phyloP scores from a whole-genome alignment of 2,888 invertebrate species.

The Thymelicus acteon region DNA sequence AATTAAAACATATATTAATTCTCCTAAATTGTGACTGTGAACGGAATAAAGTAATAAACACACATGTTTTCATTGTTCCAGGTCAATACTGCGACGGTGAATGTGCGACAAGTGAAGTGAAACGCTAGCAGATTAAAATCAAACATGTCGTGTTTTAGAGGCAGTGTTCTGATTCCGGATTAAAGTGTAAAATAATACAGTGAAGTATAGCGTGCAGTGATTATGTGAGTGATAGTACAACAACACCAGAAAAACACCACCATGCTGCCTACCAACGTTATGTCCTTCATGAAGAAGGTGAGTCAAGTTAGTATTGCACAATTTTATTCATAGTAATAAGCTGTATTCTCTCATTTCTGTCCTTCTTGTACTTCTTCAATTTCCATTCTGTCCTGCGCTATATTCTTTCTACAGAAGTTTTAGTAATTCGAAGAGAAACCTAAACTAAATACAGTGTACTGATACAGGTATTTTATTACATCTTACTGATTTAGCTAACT shows the following conservation, averaged over 20 bases:
- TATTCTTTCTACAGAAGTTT: too few relatives aligned
- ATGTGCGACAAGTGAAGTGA: constrained; percentile 31
- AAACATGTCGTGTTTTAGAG: constrained; percentile 73
- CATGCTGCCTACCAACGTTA: constrained; percentile 96
- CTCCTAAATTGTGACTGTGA: too few relatives aligned
- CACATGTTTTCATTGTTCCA: constrained; percentile 45
- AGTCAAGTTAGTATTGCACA: constrained; percentile 60
- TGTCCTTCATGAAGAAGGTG: constrained; percentile 97
- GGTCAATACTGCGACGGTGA: constrained; percentile 34
- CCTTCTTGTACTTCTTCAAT: constrained; percentile 8
- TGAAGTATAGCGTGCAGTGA: constrained; percentile 45
- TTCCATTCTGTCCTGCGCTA: constrained; percentile 8
- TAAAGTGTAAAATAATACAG: constrained; percentile 53
- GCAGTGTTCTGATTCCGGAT: constrained; percentile 72
- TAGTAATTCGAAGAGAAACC: too few relatives aligned
- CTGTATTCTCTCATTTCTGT: constrained; percentile 8
- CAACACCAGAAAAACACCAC: constrained; percentile 64
- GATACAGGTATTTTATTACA: too few relatives aligned
- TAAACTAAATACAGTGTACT: too few relatives aligned
- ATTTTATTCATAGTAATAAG: constrained; percentile 13
- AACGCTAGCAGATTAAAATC: not conserved
- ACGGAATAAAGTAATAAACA: too few relatives aligned
- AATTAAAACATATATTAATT: too few relatives aligned
- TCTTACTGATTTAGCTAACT: too few relatives aligned
- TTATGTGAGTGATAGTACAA: constrained; percentile 45